These are phyloP conservation scores for Pyrrhosoma nymphula DNA, from an alignment of 2,888 invertebrate species.

Conservation along the genomic window DNA sequence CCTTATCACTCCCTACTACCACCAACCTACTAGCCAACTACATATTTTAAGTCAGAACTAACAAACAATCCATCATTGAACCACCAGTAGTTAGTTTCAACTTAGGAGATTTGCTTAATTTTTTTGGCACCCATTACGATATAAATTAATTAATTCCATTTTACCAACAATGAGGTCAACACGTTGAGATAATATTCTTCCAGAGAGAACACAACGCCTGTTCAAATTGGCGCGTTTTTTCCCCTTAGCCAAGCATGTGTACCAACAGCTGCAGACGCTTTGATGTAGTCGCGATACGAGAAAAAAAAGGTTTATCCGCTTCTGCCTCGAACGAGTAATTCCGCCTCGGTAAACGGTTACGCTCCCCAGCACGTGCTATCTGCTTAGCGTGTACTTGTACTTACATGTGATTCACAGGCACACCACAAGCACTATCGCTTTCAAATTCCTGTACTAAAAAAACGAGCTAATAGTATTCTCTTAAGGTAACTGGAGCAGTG, in stretches of 20 bases:
- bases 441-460: neutral
- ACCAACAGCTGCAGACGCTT: conserved; percentile 20
- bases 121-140: too few species aligned
- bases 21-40: too few species aligned
- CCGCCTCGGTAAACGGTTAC: neutral
- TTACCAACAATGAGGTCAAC: neutral
- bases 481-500: too few species aligned
- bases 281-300: neutral
- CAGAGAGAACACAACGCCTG: neutral
- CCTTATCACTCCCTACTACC: too few species aligned
- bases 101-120: too few species aligned
- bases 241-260: neutral
- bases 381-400: neutral
- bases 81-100: too few species aligned
- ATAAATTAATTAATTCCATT: too few species aligned
- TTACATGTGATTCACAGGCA: too few species aligned
- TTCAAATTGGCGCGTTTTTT: neutral
- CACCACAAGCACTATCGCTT: neutral
- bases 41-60: too few species aligned
- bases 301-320: neutral
- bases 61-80: too few species aligned
- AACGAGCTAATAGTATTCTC: too few species aligned
- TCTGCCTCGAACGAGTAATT: neutral
- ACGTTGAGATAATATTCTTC: neutral
- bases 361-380: neutral